Base-by-base conservation (phyloP, 2,888 invertebrate species). In the Physocephala rufipes region DNA sequence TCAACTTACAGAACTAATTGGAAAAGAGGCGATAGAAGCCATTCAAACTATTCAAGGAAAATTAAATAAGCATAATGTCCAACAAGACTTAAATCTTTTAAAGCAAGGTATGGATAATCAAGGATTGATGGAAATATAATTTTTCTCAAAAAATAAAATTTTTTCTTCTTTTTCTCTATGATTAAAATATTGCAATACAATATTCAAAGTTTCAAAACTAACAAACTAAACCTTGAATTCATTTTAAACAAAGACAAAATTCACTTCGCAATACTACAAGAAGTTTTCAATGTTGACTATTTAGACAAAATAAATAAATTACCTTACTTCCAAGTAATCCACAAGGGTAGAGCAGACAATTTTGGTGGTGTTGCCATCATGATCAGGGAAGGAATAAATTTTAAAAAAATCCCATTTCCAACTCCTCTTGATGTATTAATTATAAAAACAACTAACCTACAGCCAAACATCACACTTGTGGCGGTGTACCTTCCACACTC, bases 331-430 rank as follows among this genome's bases (percentile, higher is more conserved):
- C 21, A 58, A n/a, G n/a, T 19, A 28, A 16, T 58, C 5, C 16
- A 58, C 24, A 58, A 58, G 24, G 24, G 16, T 12, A 24, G 7
- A 24, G 15, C 15, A 19, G 61, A 61, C 21, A 36, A 30, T 30
- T 61, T 28, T 61, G 61, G 61, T 26, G 61, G 61, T 5, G 61
- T 61, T 30, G 61, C 61, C 5, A 61, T 61, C 7, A n/a, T 30
- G 4, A 3, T 61, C 4, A n/a, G n/a, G 36, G 36, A 61, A 16
- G 9, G 4, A 4, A 61, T 61, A 1, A 61, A 24, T 16, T 61
- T 30, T 36, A 30, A 30, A 28, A 30, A 21, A 61, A 26, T 61
- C 1, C 9, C 61, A 12, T 61, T 61, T n/a, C 28, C 2, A 12
- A 28, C 30, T n/a, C 19, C 28, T 13, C 21, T 61, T 4, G 61